Conservation (phyloP, 2,113 vertebrate species). For the Sorex fumeus region DNA sequence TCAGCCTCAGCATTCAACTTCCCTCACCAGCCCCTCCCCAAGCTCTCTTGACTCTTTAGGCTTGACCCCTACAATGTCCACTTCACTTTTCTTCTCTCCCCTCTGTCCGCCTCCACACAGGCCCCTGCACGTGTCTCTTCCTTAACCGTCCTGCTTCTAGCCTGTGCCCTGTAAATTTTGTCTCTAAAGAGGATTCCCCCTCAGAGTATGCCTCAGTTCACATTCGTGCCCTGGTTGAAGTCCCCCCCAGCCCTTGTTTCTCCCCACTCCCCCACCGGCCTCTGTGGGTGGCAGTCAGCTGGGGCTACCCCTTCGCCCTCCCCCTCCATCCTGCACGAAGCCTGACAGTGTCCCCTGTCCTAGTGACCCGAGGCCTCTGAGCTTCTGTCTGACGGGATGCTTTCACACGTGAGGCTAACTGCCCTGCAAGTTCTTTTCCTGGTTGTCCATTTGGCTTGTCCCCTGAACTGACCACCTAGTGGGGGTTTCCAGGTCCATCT, state of each 20-base stretch:
- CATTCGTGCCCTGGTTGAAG: not conserved
- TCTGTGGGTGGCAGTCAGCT: not conserved
- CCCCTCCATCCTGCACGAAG: not conserved
- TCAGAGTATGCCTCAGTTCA: not conserved
- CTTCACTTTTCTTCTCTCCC: not conserved
- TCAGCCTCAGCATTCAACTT: not conserved
- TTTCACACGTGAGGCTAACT: not conserved
- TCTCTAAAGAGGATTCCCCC: not conserved
- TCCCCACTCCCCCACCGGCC: not conserved
- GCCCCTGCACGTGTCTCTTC: not conserved
- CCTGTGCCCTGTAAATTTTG: not conserved
- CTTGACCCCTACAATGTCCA: not conserved
- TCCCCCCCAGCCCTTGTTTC: rapidly evolving
- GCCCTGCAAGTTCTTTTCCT: not conserved
- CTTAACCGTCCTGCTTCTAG: not conserved
- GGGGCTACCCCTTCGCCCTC: rapidly evolving
- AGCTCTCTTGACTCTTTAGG: not conserved
- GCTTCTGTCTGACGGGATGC: not conserved
- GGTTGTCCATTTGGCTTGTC: not conserved
- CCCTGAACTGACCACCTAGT: not conserved
- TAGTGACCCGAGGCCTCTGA: not conserved
- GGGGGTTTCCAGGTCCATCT: not conserved
- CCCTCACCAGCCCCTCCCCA: not conserved
- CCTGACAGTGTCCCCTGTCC: not conserved
- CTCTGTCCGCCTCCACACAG: not conserved